These are phyloP conservation scores for Drosophila mimica DNA, from an alignment of 2,888 invertebrate genomes.

Conservation along the genomic window DNA sequence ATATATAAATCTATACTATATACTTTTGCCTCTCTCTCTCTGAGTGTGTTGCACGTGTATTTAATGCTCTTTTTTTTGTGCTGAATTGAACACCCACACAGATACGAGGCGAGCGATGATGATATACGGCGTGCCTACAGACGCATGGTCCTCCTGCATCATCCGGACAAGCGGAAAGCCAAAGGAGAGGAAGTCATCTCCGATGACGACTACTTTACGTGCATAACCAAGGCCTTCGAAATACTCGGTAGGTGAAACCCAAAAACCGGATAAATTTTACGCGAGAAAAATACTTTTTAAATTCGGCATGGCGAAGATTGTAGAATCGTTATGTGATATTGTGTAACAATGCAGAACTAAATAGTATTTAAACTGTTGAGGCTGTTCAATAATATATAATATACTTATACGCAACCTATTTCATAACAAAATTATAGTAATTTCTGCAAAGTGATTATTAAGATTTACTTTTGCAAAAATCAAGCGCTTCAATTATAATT, in stretches of 20 bases:
- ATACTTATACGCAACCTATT: neutral
- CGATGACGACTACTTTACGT: slow-evolving; percentile 99
- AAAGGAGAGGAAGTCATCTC: slow-evolving; percentile 94
- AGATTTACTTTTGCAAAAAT: neutral
- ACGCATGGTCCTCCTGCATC: slow-evolving; percentile 95
- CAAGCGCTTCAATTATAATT: neutral
- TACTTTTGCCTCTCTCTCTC: neutral
- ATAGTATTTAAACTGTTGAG: neutral
- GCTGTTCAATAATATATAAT: neutral
- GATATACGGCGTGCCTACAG: slow-evolving; percentile 97
- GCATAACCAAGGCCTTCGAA: slow-evolving; percentile 99
- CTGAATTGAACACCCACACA: slow-evolving; percentile 57
- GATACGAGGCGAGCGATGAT: slow-evolving; percentile 95
- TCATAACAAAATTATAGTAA: neutral
- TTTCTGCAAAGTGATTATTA: neutral
- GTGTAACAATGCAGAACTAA: slow-evolving; percentile 1
- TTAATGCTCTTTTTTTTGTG: slow-evolving; percentile 42
- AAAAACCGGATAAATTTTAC: neutral
- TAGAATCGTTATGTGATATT: neutral
- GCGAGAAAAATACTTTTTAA: neutral
- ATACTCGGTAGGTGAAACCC: slow-evolving; percentile 88
- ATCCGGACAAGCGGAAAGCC: slow-evolving; percentile 98
- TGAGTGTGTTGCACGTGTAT: slow-evolving; percentile 53
- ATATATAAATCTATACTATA: slow-evolving; percentile 7
- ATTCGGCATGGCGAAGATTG: neutral